These are phyloP conservation scores for Drosophila prolongata DNA, from an alignment of 2,888 invertebrate species.

Conservation along the genomic window DNA sequence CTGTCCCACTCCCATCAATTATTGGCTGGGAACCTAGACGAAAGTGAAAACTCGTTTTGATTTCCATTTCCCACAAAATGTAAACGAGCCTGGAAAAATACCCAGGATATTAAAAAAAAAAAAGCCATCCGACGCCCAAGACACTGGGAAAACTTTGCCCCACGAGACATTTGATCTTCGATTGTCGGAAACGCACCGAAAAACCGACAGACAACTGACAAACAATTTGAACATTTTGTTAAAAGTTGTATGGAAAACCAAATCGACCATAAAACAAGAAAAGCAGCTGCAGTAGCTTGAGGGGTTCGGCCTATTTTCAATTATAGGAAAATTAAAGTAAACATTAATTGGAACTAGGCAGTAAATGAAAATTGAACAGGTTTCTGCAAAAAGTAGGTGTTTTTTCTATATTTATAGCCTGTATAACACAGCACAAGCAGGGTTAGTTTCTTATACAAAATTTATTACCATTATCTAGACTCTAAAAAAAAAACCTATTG, in stretches of 20 bases:
- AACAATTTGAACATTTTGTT: slow-evolving; percentile 4
- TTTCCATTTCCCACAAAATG: slow-evolving; percentile 32
- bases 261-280: slow-evolving; percentile 1
- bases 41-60: slow-evolving; percentile 32
- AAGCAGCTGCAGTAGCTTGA: neutral
- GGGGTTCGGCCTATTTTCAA: neutral
- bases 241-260: slow-evolving; percentile 3
- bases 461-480: too few relatives aligned
- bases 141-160: neutral
- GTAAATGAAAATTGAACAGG: neutral
- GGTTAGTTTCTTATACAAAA: neutral
- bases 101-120: slow-evolving; percentile 20
- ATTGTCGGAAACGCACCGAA: slow-evolving; percentile 1
- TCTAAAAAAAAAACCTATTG: too few relatives aligned
- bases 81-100: slow-evolving; percentile 15
- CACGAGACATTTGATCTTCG: neutral
- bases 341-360: neutral
- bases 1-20: slow-evolving; percentile 13
- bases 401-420: neutral
- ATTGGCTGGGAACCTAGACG: neutral
- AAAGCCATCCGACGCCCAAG: neutral
- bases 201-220: neutral
- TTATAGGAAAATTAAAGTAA: neutral
- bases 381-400: neutral
- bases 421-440: neutral